A percentile compares a stretch with the other conserved stretches of the same genome.
These are phyloP conservation scores for Enoplosus armatus DNA, from an alignment of 2,797 vertebrate species.

Conservation along the genomic window DNA sequence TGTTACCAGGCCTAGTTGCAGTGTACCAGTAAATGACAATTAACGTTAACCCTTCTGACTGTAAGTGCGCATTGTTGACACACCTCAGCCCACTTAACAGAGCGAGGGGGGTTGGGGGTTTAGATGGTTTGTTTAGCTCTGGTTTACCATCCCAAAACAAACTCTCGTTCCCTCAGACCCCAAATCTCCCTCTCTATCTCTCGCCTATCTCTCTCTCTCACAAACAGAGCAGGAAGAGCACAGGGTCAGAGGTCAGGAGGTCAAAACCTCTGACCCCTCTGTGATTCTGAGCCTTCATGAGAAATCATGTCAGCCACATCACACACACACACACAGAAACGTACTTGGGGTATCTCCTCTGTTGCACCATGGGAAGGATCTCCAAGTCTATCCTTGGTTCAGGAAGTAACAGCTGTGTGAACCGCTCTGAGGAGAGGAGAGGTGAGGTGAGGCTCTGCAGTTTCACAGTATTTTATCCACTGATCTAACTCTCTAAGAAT, in stretches of 20 bases:
- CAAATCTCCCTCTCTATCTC: slow-evolving; percentile 31
- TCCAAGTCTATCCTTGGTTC: slow-evolving; percentile 84
- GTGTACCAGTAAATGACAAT: not conserved
- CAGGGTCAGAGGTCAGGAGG: slow-evolving; percentile 60
- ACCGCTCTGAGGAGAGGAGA: slow-evolving; percentile 85
- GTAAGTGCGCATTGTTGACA: not conserved
- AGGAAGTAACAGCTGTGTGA: slow-evolving; percentile 90
- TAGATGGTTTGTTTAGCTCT: slow-evolving; percentile 42
- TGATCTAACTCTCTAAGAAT: slow-evolving; percentile 6
- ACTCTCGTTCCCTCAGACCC: not conserved
- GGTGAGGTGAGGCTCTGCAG: slow-evolving; percentile 12
- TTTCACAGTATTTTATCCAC: not conserved
- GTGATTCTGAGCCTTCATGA: slow-evolving; percentile 69
- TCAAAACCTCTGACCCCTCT: slow-evolving; percentile 65
- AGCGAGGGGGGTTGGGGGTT: not conserved
- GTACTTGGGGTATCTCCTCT: slow-evolving; percentile 94
- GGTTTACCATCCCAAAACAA: slow-evolving; percentile 54
- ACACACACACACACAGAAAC: slow-evolving; percentile 63
- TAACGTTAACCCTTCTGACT: not conserved
- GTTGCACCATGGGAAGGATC: slow-evolving; percentile 93
- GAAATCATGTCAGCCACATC: slow-evolving; percentile 68
- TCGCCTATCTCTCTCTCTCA: slow-evolving; percentile 34
- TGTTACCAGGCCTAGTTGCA: not conserved
- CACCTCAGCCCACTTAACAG: not conserved
- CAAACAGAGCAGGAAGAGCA: slow-evolving; percentile 68